Evolutionary conservation across 2,113 vertebrate species (phyloP).

Genomic region (Trinectes maculatus): DNA sequence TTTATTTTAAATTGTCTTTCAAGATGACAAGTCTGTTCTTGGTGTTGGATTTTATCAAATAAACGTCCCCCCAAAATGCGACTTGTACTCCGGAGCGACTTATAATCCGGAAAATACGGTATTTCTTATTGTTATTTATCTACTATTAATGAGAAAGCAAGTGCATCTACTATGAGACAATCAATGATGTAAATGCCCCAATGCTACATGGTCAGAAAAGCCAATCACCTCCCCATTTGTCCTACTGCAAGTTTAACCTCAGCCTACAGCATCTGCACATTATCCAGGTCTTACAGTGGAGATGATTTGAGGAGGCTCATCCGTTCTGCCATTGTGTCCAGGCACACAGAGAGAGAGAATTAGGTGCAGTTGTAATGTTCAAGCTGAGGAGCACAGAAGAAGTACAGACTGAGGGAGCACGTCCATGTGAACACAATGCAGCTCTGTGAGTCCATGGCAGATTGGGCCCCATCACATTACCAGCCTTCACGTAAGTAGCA

Average conservation of each 20-base stretch:
- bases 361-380: conserved; percentile 47
- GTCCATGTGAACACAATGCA: conserved; percentile 36
- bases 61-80: too few relatives aligned
- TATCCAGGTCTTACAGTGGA: conserved; percentile 18
- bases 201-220: background rate
- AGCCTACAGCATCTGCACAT: conserved; percentile 19
- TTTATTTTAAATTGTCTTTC: too few relatives aligned
- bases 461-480: background rate
- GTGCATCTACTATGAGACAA: conserved; percentile 7
- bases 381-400: conserved; percentile 44
- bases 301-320: conserved; percentile 46
- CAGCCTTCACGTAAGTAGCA: background rate
- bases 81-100: too few relatives aligned
- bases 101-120: too few relatives aligned
- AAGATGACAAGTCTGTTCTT: too few relatives aligned
- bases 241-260: conserved; percentile 32
- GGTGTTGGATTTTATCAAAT: too few relatives aligned
- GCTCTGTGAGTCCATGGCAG: conserved; percentile 2
- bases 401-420: background rate
- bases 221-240: conserved; percentile 10
- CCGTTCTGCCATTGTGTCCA: conserved; percentile 42
- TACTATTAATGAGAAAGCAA: conserved; percentile 2
- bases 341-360: conserved; percentile 34
- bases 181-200: conserved; percentile 17
- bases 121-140: background rate